These are phyloP conservation scores for Protobothrops flavoviridis DNA, from an alignment of 2,113 vertebrate genomes.

Conservation along the genomic window DNA sequence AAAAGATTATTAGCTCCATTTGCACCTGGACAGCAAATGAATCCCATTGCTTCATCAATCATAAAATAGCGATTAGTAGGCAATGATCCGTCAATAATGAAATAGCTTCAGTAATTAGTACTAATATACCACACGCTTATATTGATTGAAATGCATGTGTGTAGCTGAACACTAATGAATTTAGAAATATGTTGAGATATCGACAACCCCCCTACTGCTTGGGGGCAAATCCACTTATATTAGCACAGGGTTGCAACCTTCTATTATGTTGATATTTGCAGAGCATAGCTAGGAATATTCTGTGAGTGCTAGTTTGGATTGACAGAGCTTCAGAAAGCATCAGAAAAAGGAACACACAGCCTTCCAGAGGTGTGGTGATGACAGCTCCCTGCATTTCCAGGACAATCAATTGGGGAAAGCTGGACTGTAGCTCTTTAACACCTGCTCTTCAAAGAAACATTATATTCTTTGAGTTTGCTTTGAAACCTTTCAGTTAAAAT, in stretches of 20 bases:
- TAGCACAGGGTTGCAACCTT: too few relatives aligned
- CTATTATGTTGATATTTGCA: background rate
- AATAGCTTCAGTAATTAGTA: background rate
- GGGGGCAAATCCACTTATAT: background rate
- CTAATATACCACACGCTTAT: background rate
- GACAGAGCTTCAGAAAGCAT: background rate
- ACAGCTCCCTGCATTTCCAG: background rate
- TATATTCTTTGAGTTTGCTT: background rate
- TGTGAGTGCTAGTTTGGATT: background rate
- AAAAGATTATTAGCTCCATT: background rate
- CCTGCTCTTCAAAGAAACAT: background rate
- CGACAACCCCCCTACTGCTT: fast-evolving
- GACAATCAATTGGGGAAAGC: background rate
- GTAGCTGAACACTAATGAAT: background rate
- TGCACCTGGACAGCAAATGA: background rate
- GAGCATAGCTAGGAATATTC: background rate
- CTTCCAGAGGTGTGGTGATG: background rate
- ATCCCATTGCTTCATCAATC: background rate
- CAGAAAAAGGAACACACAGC: background rate
- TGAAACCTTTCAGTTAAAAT: background rate
- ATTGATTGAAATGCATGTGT: background rate
- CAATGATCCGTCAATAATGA: background rate
- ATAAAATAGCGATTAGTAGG: background rate
- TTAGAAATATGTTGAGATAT: background rate
- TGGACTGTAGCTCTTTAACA: background rate